A percentile compares a stretch with the other conserved stretches of the same genome.
Evolutionary conservation across 2,797 vertebrate genomes (phyloP).

Genomic region (Danio tinwini): DNA sequence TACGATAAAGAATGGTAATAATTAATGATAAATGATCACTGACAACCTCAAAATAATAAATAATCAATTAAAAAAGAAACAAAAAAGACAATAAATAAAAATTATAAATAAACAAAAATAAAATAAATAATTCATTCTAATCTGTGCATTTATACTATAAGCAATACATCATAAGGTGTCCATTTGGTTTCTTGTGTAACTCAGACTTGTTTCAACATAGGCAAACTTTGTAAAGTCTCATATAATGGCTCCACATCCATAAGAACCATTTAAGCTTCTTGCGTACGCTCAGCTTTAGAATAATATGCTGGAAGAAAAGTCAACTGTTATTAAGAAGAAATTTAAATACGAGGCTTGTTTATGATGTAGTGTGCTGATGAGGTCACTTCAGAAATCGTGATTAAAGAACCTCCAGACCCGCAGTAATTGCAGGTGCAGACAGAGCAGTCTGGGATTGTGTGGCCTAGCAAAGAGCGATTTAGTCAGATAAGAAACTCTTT

Average conservation of each 20-base stretch:
- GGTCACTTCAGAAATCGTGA: conserved; percentile 43
- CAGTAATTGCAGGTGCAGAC: conserved; percentile 54
- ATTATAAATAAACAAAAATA: not conserved
- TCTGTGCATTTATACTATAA: no score
- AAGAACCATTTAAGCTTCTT: conserved; percentile 1
- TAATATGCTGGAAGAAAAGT: conserved; percentile 13
- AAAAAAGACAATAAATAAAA: no score
- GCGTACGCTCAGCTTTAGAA: not conserved
- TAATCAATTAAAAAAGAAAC: no score
- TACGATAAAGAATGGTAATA: not conserved
- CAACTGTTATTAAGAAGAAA: conserved; percentile 11
- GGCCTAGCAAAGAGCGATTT: conserved; percentile 42
- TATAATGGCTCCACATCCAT: conserved; percentile 1
- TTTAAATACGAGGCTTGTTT: not conserved
- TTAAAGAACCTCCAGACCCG: conserved; percentile 36
- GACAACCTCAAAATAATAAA: not conserved
- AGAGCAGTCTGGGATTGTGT: conserved; percentile 41
- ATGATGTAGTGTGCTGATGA: conserved; percentile 32
- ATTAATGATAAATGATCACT: not conserved
- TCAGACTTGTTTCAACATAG: conserved; percentile 13
- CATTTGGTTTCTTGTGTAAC: not conserved
- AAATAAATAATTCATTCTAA: no score
- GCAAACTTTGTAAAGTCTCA: not conserved
- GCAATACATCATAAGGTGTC: no score
- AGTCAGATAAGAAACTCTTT: conserved; percentile 40